Base-by-base conservation (phyloP, 2,797 vertebrate species). In the Neomorphus geoffroyi region DNA sequence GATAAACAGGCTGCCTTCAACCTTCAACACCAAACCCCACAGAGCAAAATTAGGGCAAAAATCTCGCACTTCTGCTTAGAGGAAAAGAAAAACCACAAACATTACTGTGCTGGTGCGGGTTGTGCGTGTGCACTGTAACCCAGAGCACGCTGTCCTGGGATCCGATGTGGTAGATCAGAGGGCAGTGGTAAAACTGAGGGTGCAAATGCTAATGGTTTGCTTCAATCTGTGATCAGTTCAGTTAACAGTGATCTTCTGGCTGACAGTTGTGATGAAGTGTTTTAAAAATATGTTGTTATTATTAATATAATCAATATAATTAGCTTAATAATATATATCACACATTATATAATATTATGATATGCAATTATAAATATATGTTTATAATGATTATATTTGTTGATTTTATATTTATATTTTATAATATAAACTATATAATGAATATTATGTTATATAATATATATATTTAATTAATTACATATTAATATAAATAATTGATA, bases 21-120 rank as follows among this genome's bases (percentile, higher is more conserved):
- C 26, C 21, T n/a, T n/a, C n/a, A n/a, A 28, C 41, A 56, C 27
- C 19, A 61, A 92, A 92, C 39, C 15, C 2, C 54, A 54, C 18
- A 39, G 54, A 57, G 8, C 28, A 72, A 81, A 93, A 85, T 56
- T 4, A 62, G 3, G 79, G 78, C 23, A 72, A 87, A 92, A 81
- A 67, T 45, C 43, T 90, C 54, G 9, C n/a, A 3, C 7, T 35
- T 39, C 33, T 75, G 54, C 37, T 35, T 5, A 11, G 30, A 2
- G 11, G 22, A 6, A 43, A 70, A 86, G 43, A 39, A n/a, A n/a
- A 94, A 72, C 45, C 2, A 5, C 28, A 66, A 64, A 23, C 6
- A 11, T 6, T 71, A 17, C n/a, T 74, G 0, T 39, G 3, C 3
- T 4, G 17, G 13, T 27, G 24, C 9, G 9, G 15, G 53, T 28